Evolutionary conservation across 92 coral and sea anemone genomes (phyloP).

Genomic region (Plumapathes pennacea): DNA sequence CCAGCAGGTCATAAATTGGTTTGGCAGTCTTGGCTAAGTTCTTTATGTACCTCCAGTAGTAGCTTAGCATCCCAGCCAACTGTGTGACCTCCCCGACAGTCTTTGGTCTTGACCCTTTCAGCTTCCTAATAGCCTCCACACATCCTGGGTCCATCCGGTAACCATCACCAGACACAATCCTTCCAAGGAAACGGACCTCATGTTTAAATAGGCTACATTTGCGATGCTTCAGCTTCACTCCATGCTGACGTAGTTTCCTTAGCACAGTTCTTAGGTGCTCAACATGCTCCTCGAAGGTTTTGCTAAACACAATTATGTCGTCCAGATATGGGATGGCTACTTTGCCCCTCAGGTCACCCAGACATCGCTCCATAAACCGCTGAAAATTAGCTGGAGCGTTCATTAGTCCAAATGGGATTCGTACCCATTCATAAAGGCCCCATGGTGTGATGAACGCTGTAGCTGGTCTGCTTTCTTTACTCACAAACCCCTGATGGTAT

Average conservation of each 20-base stretch:
- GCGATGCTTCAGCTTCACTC: constrained; percentile 50
- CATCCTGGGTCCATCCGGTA: constrained; percentile 27
- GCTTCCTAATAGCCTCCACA: constrained; percentile 13
- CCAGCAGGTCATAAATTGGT: constrained; percentile 42
- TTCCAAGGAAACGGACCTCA: constrained; percentile 34
- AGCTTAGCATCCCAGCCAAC: constrained; percentile 36
- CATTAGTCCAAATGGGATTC: constrained; percentile 31
- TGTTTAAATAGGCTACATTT: constrained; percentile 33
- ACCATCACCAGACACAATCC: constrained; percentile 22
- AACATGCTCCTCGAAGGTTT: constrained; percentile 21
- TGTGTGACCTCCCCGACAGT: constrained; percentile 40
- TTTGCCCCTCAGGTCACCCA: constrained; percentile 12
- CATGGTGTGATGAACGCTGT: constrained; percentile 37
- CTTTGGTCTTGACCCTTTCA: constrained; percentile 32
- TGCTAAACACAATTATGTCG: constrained; percentile 5
- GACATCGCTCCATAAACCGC: constrained; percentile 35
- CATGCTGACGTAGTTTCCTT: constrained; percentile 23
- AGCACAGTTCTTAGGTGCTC: constrained; percentile 39
- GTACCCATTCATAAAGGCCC: constrained; percentile 21
- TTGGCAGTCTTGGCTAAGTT: constrained; percentile 26
- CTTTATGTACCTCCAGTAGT: constrained; percentile 33
- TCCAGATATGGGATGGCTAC: constrained; percentile 6
- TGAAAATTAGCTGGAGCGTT: constrained; percentile 42
- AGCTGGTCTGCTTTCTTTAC: constrained; percentile 15
- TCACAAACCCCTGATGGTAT: constrained; percentile 35